Evolutionary conservation across 2,888 invertebrate species (phyloP).

Genomic region (Agrochola litura): DNA sequence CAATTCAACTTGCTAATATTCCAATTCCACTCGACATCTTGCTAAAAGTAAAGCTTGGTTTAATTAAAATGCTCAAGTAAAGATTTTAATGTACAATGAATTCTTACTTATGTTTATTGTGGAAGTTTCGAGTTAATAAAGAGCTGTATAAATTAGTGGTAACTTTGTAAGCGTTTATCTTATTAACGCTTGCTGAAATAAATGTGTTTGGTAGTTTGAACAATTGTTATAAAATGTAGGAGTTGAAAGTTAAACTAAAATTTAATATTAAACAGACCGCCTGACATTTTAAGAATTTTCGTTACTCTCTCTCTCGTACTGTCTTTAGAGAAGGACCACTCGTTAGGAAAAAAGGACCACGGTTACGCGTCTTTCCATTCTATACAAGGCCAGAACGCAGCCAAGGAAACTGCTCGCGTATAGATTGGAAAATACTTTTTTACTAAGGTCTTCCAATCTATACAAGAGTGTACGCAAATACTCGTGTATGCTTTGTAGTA

Average conservation of each 20-base stretch:
- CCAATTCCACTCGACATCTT: constrained; percentile 52
- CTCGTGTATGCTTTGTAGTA: too few species aligned
- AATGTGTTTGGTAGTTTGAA: constrained; percentile 8
- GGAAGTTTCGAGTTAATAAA: constrained; percentile 29
- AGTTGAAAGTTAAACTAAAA: not conserved
- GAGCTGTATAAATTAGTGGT: constrained; percentile 29
- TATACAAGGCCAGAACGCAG: too few species aligned
- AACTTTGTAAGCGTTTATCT: constrained; percentile 18
- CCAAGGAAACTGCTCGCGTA: too few species aligned
- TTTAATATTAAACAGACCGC: not conserved
- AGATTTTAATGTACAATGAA: constrained; percentile 32
- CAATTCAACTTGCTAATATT: constrained; percentile 67
- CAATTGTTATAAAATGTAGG: not conserved
- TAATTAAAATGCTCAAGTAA: constrained; percentile 38
- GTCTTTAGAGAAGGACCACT: not conserved
- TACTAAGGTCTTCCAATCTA: too few species aligned
- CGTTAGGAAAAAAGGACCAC: not conserved
- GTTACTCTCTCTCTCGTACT: not conserved
- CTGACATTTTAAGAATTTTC: too few species aligned
- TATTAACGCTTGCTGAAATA: not conserved
- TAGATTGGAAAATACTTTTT: too few species aligned
- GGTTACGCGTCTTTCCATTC: too few species aligned
- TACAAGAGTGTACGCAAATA: too few species aligned
- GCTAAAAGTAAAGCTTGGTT: constrained; percentile 10
- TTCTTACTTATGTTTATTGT: constrained; percentile 24